Percentiles rank a stretch among this genome's conserved stretches.
These are phyloP conservation scores for Chrysina gloriosa DNA, from an alignment of 2,888 invertebrate species.

Conservation along the genomic window DNA sequence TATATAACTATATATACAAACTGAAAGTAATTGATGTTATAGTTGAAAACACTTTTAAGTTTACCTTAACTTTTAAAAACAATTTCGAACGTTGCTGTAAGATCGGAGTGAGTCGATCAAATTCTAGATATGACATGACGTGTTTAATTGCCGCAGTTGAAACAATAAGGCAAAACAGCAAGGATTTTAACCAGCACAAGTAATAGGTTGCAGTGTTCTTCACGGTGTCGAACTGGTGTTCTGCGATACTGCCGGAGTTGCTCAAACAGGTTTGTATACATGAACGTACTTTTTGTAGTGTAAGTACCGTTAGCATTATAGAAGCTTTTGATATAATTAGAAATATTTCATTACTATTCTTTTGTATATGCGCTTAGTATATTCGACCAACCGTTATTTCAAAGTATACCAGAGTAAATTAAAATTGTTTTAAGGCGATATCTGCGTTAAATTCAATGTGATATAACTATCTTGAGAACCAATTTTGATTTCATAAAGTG, in stretches of 20 bases:
- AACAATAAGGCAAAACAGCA: slow-evolving; percentile 3
- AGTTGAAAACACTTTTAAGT: background rate
- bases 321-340: background rate
- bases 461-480: too few relatives aligned
- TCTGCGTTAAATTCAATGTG: too few relatives aligned
- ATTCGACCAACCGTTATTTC: too few relatives aligned
- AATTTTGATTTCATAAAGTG: too few relatives aligned
- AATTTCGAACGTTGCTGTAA: background rate
- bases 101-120: background rate
- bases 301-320: background rate
- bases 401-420: too few relatives aligned
- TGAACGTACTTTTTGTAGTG: background rate
- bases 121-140: slow-evolving; percentile 14
- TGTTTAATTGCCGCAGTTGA: slow-evolving; percentile 2
- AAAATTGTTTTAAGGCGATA: too few relatives aligned
- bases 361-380: background rate
- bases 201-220: slow-evolving; percentile 28
- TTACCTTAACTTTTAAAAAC: background rate
- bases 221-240: slow-evolving; percentile 25
- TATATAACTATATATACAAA: background rate
- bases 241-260: background rate
- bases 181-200: slow-evolving; percentile 18
- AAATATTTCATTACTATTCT: background rate
- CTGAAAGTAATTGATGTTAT: background rate
- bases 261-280: slow-evolving; percentile 26